phyloP scores from a whole-genome alignment of 1,140 invertebrate genomes.

The Aphis gossypii region DNA sequence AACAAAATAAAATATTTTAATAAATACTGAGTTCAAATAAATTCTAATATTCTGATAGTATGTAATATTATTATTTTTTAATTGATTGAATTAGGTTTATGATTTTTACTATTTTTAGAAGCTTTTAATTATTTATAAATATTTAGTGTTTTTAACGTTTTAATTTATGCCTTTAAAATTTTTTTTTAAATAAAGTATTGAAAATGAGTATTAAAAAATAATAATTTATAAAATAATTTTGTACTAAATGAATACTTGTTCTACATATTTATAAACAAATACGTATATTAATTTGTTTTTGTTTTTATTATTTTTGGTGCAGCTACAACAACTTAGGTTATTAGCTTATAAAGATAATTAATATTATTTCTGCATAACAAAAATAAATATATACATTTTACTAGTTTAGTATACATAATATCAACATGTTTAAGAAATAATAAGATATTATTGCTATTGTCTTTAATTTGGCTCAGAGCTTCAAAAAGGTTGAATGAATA shows the following conservation, averaged over 20 bases:
- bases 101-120: background rate
- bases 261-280: background rate
- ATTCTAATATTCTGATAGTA: too few species aligned
- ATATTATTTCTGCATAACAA: too few species aligned
- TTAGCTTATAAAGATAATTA: too few species aligned
- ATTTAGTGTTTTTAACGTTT: background rate
- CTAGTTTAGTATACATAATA: too few species aligned
- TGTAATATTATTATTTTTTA: background rate
- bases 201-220: background rate
- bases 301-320: too few species aligned
- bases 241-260: background rate
- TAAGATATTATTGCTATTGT: too few species aligned
- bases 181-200: background rate
- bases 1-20: background rate
- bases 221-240: background rate
- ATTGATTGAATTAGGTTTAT: background rate
- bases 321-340: too few species aligned
- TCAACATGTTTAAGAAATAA: too few species aligned
- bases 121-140: background rate
- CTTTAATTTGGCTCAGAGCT: too few species aligned
- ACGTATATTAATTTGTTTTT: background rate
- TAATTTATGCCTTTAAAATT: background rate
- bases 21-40: background rate
- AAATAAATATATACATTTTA: too few species aligned
- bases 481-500: too few species aligned